These are phyloP conservation scores for Bombus fervidus DNA, from an alignment of 1,140 invertebrate species.

Conservation along the genomic window DNA sequence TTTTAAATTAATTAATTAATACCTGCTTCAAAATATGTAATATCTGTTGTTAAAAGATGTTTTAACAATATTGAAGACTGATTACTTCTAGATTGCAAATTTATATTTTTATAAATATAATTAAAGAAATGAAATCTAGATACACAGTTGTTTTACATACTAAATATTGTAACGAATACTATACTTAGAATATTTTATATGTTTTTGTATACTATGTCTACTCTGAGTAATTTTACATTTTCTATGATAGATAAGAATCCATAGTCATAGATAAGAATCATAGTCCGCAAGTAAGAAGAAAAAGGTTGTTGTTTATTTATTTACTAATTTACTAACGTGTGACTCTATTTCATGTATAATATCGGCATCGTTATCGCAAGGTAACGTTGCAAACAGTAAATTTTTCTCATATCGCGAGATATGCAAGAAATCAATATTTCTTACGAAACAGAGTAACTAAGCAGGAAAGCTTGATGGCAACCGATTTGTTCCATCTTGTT, in stretches of 20 bases:
- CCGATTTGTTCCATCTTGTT: slow-evolving; percentile 37
- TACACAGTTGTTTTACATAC: background rate
- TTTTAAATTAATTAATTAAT: no score
- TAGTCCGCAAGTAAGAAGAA: no score
- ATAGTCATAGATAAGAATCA: no score
- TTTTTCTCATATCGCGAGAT: background rate
- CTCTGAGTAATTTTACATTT: background rate
- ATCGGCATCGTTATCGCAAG: background rate
- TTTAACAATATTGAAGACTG: no score
- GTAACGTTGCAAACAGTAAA: background rate
- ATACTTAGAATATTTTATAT: background rate
- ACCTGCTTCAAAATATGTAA: no score
- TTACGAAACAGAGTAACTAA: background rate
- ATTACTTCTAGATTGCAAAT: no score
- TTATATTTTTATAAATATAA: no score
- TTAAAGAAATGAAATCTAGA: no score
- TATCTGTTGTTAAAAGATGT: no score
- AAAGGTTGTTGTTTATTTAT: no score
- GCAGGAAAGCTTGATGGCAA: slow-evolving; percentile 25
- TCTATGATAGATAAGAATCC: background rate
- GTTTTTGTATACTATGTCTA: background rate
- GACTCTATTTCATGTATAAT: background rate
- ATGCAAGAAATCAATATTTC: background rate
- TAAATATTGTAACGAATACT: background rate
- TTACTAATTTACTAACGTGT: no score